Evolutionary conservation across 2,113 vertebrate genomes (phyloP).

Genomic region (Gambusia holbrooki): DNA sequence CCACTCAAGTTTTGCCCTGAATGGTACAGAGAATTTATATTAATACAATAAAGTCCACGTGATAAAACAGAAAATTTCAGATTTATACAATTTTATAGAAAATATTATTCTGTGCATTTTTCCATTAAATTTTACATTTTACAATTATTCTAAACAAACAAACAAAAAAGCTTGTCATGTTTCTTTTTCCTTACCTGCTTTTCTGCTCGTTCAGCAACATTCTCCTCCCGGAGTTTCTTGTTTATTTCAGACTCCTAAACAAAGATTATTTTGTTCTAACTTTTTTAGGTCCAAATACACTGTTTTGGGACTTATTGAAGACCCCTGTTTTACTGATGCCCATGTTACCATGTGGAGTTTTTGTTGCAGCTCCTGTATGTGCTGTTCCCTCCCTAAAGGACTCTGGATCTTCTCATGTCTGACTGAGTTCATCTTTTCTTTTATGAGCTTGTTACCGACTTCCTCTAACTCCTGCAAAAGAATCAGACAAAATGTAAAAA

Average conservation of each 20-base stretch:
- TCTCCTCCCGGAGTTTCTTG: constrained; percentile 84
- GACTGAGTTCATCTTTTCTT: constrained; percentile 83
- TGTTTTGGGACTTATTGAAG: not conserved
- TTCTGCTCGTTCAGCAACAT: constrained; percentile 78
- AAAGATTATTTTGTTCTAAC: not conserved
- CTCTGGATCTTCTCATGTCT: constrained; percentile 76
- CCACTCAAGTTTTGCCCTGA: too few relatives aligned
- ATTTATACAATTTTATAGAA: not conserved
- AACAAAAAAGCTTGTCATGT: too few relatives aligned
- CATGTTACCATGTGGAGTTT: constrained; percentile 84
- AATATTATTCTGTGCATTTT: not conserved
- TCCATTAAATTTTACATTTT: not conserved
- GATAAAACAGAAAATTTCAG: not conserved
- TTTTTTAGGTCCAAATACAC: not conserved
- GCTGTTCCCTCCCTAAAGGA: constrained; percentile 81
- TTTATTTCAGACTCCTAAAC: constrained; percentile 87
- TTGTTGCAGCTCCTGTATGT: constrained; percentile 85
- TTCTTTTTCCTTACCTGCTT: constrained; percentile 83
- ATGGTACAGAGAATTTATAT: too few relatives aligned
- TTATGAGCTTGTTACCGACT: constrained; percentile 84
- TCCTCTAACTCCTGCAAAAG: constrained; percentile 85
- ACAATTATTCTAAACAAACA: too few relatives aligned
- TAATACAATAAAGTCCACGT: not conserved
- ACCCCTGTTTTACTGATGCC: not conserved
- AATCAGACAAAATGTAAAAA: not conserved